phyloP scores from a whole-genome alignment of 1,140 invertebrate genomes.

The Zaprionus capensis region DNA sequence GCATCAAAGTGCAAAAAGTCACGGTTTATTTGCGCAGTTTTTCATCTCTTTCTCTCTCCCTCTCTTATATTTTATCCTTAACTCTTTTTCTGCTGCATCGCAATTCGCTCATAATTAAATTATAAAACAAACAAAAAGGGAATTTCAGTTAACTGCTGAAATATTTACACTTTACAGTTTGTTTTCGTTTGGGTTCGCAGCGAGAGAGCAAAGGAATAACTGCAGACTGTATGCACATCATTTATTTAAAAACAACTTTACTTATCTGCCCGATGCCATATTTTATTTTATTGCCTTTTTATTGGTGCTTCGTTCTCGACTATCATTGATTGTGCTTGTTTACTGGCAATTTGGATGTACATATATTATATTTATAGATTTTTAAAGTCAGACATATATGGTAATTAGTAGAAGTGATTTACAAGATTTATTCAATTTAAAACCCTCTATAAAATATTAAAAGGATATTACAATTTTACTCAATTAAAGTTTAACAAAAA shows the following conservation, averaged over 20 bases:
- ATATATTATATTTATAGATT: too few species aligned
- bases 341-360: too few species aligned
- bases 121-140: neutral
- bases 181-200: neutral
- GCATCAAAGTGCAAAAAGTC: conserved; percentile 1
- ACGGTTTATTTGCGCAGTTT: neutral
- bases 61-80: neutral
- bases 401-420: too few species aligned
- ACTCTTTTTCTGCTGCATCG: neutral
- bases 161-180: neutral
- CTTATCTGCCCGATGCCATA: neutral
- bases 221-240: neutral
- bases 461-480: too few species aligned
- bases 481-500: too few species aligned
- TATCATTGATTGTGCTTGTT: too few species aligned
- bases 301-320: too few species aligned
- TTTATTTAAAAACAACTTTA: neutral
- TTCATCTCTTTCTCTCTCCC: neutral
- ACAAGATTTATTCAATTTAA: too few species aligned
- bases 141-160: neutral
- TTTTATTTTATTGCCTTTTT: neutral
- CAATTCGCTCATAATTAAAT: conserved; percentile 4
- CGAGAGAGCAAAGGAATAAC: neutral
- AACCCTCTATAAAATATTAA: too few species aligned
- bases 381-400: too few species aligned